phyloP scores from a whole-genome alignment of 2,888 invertebrate genomes.

The Oxycera nigricornis region DNA sequence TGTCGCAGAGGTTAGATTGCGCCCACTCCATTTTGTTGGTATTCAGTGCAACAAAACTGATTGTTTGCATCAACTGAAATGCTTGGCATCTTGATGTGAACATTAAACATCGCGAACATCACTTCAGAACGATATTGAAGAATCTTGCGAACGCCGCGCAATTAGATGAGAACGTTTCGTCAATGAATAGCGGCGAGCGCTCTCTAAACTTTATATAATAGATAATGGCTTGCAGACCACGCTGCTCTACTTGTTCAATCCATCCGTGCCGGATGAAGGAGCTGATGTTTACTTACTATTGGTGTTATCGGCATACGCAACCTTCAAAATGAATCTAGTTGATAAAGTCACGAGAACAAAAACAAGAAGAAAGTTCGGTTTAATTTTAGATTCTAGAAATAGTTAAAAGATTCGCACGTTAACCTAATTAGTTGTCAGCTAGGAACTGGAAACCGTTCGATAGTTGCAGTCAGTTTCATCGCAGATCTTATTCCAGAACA shows the following conservation, averaged over 20 bases:
- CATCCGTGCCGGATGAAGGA: neutral
- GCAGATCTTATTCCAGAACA: no score
- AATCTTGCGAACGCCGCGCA: no score
- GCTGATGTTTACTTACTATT: neutral
- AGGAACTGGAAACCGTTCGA: neutral
- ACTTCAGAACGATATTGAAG: no score
- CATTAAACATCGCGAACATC: no score
- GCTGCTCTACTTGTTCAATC: neutral
- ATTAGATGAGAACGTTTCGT: neutral
- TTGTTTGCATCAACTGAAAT: no score
- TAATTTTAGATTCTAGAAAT: constrained; percentile 6
- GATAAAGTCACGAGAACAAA: neutral
- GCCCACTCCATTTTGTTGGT: no score
- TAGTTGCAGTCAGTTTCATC: no score
- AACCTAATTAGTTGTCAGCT: constrained; percentile 17
- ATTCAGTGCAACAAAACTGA: no score
- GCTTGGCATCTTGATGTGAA: no score
- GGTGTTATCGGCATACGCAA: neutral
- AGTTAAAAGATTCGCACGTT: neutral
- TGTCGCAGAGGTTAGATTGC: no score
- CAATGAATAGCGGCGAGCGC: neutral
- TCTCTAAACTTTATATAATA: neutral
- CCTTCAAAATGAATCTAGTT: neutral
- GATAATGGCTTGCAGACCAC: neutral
- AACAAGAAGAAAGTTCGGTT: constrained; percentile 10